phyloP scores from a whole-genome alignment of 92 coral and sea anemone genomes.

The Porites divaricata region DNA sequence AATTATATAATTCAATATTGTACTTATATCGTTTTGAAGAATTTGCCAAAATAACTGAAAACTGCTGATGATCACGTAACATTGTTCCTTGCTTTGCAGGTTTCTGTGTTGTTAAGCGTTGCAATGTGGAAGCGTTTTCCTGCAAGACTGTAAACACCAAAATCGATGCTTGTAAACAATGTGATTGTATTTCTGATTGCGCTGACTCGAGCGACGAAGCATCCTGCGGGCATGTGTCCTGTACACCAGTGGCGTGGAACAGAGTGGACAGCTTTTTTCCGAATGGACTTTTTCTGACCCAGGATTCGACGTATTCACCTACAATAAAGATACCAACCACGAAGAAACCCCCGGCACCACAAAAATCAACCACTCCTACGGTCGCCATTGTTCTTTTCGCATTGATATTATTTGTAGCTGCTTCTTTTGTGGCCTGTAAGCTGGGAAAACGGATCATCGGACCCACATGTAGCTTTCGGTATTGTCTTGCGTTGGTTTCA shows the following conservation, averaged over 20 bases:
- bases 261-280: conserved; percentile 23
- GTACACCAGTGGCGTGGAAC: conserved; percentile 30
- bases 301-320: conserved; percentile 1
- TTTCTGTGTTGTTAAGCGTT: conserved; percentile 13
- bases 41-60: not conserved
- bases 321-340: not conserved
- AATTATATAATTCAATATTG: too few relatives aligned
- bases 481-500: not conserved
- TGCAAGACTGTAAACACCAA: conserved; percentile 2
- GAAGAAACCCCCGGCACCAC: not conserved
- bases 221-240: not conserved
- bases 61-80: not conserved
- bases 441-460: conserved; percentile 21
- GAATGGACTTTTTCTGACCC: not conserved
- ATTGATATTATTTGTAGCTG: conserved; percentile 12
- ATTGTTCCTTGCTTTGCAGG: not conserved
- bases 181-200: conserved; percentile 24
- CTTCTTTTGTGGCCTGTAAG: conserved; percentile 4
- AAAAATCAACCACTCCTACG: not conserved
- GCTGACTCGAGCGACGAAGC: conserved; percentile 8
- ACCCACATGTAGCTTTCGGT: conserved; percentile 20
- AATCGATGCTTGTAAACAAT: conserved; percentile 20
- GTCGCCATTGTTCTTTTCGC: conserved; percentile 18
- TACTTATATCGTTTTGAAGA: too few relatives aligned
- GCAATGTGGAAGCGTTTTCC: not conserved